These are phyloP conservation scores for Amniataba percoides DNA, from an alignment of 2,797 vertebrate genomes.

Conservation along the genomic window DNA sequence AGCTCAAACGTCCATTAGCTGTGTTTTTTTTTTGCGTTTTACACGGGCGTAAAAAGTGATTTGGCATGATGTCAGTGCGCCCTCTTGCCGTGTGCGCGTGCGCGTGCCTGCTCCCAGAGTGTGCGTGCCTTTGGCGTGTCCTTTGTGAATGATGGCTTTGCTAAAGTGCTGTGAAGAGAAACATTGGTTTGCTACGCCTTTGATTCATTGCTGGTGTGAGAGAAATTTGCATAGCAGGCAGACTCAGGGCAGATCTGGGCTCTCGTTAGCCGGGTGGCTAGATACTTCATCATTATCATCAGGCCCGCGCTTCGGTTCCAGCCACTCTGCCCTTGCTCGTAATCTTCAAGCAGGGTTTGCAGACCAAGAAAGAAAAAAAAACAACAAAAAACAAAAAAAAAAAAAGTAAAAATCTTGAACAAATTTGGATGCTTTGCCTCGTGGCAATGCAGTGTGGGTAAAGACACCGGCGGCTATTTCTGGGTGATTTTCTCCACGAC, in stretches of 20 bases:
- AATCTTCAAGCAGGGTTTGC: slow-evolving; percentile 62
- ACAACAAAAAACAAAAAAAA: background rate
- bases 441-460: slow-evolving; percentile 29
- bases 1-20: slow-evolving; percentile 15
- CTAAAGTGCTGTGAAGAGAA: slow-evolving; percentile 83
- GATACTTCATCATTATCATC: slow-evolving; percentile 83
- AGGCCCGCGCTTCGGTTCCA: slow-evolving; percentile 52
- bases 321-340: slow-evolving; percentile 67
- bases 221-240: slow-evolving; percentile 82
- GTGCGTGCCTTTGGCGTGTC: slow-evolving; percentile 69
- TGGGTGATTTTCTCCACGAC: background rate
- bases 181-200: slow-evolving; percentile 76
- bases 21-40: slow-evolving; percentile 16
- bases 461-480: background rate
- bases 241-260: slow-evolving; percentile 77
- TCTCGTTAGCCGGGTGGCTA: slow-evolving; percentile 79
- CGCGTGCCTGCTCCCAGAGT: slow-evolving; percentile 2
- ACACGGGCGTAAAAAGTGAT: slow-evolving; percentile 15
- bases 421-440: slow-evolving; percentile 42
- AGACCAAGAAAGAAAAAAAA: slow-evolving; percentile 16
- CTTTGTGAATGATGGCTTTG: slow-evolving; percentile 82
- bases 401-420: slow-evolving; percentile 7
- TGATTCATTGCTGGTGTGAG: slow-evolving; percentile 80
- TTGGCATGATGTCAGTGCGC: slow-evolving; percentile 19
- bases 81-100: background rate